Evolutionary conservation across 2,888 invertebrate genomes (phyloP).

Genomic region (Siphlonurus alternatus): DNA sequence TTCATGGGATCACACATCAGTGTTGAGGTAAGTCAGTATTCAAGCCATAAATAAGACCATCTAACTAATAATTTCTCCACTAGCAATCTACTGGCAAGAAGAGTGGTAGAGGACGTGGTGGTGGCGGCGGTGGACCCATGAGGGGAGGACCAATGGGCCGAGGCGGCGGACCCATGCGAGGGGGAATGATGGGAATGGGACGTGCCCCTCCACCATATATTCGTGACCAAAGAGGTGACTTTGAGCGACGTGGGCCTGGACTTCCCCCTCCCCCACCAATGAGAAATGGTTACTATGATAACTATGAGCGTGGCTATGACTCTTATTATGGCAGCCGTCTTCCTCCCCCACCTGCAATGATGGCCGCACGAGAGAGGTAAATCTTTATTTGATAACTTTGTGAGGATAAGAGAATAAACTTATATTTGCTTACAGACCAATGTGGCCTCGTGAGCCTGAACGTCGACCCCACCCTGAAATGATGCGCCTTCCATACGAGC

Average conservation of each 20-base stretch:
- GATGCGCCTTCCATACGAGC: slow-evolving; percentile 15
- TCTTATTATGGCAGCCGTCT: slow-evolving; percentile 13
- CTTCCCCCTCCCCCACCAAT: slow-evolving; percentile 15
- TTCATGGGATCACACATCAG: slow-evolving; percentile 73
- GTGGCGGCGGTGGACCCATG: slow-evolving; percentile 12
- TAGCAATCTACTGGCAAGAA: slow-evolving; percentile 21
- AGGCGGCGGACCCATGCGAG: slow-evolving; percentile 28
- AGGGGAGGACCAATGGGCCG: slow-evolving; percentile 28
- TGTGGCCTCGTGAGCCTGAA: slow-evolving; percentile 12
- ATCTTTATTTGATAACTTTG: neutral
- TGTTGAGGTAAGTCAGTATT: slow-evolving; percentile 40
- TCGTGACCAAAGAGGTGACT: slow-evolving; percentile 16
- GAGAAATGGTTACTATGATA: slow-evolving; percentile 17
- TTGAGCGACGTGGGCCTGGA: slow-evolving; percentile 17
- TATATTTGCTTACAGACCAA: neutral
- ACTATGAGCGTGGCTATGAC: slow-evolving; percentile 15
- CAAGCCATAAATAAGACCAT: neutral
- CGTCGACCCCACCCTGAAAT: slow-evolving; percentile 15
- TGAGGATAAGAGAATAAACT: too few relatives aligned
- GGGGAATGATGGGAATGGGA: slow-evolving; percentile 19
- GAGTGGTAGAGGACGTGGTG: slow-evolving; percentile 14
- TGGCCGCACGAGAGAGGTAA: slow-evolving; percentile 14
- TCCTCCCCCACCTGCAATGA: slow-evolving; percentile 13
- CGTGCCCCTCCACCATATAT: slow-evolving; percentile 16
- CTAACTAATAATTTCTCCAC: neutral